phyloP scores from a whole-genome alignment of 2,113 vertebrate genomes.

The Coracopsis vasa region DNA sequence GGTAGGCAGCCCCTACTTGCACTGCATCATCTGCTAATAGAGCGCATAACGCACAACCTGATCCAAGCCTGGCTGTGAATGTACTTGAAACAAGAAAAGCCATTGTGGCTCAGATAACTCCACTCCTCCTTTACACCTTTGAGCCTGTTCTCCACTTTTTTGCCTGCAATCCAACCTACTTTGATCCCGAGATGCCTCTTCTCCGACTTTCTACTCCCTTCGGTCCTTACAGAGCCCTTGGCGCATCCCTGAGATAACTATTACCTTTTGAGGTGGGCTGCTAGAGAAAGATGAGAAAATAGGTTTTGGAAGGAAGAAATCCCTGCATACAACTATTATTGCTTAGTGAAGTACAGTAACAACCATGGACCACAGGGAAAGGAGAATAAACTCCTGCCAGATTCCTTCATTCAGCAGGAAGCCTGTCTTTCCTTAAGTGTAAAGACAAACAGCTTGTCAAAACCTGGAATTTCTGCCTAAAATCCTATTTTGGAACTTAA shows the following conservation, averaged over 20 bases:
- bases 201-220: neutral
- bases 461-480: neutral
- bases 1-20: rapidly evolving
- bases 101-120: neutral
- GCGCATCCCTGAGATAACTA: neutral
- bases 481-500: neutral
- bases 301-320: neutral
- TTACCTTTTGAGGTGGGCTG: neutral
- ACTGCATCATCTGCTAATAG: neutral
- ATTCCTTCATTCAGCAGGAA: neutral
- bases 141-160: neutral
- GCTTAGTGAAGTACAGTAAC: neutral
- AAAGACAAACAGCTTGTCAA: neutral
- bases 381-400: neutral
- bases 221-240: neutral
- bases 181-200: neutral
- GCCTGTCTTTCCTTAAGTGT: neutral
- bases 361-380: neutral
- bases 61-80: neutral
- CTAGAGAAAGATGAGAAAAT: neutral
- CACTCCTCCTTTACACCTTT: neutral
- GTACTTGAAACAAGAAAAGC: neutral
- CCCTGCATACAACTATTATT: neutral
- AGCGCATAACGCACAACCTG: neutral
- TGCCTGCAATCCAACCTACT: neutral